Evolutionary conservation across 2,888 invertebrate genomes (phyloP).

Genomic region (Barypeithes pellucidus): DNA sequence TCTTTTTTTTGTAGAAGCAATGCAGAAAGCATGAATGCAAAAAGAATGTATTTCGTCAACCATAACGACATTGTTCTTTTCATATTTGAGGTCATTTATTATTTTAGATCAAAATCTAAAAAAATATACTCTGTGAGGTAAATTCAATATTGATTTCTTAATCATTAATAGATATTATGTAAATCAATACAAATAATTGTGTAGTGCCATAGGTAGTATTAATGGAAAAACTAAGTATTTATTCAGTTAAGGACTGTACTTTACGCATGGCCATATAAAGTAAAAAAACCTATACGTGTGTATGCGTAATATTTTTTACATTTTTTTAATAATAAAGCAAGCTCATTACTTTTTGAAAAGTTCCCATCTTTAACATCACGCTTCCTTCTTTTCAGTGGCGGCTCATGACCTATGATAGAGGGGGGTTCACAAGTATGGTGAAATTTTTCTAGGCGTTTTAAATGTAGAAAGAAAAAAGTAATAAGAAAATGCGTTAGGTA

Average conservation of each 20-base stretch:
- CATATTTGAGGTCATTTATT: constrained; percentile 18
- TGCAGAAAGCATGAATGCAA: constrained; percentile 30
- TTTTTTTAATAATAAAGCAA: no score
- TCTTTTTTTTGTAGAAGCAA: constrained; percentile 21
- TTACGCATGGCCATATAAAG: neutral
- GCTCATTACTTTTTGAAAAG: no score
- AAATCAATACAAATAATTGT: neutral
- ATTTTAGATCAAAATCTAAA: neutral
- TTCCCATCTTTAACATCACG: no score
- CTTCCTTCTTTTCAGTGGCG: no score
- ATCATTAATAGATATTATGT: constrained; percentile 13
- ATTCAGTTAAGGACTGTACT: neutral
- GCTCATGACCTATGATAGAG: no score
- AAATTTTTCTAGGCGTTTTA: no score
- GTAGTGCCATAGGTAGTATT: neutral
- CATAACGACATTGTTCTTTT: constrained; percentile 36
- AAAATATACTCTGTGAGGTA: neutral
- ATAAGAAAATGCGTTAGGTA: no score
- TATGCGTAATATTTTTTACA: no score
- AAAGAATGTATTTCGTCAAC: constrained; percentile 18
- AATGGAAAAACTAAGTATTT: neutral
- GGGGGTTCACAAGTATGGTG: no score
- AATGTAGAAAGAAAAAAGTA: no score
- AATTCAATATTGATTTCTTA: constrained; percentile 13
- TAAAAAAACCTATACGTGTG: neutral